Base-by-base conservation (phyloP, 2,888 invertebrate species). In the Ochlodes sylvanus region DNA sequence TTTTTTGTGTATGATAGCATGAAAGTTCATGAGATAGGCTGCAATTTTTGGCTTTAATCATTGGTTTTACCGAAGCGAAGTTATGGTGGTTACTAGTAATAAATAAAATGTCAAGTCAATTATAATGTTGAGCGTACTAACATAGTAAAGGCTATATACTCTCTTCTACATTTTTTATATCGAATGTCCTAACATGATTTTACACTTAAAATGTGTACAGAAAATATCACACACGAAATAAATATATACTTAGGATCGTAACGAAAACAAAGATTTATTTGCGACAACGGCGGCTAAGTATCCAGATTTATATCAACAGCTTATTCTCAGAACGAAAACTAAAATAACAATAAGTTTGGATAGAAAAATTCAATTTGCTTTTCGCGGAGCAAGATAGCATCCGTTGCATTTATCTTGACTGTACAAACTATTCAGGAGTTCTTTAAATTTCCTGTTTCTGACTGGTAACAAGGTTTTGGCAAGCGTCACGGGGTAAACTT, bases 331-430 rank as follows among this genome's bases (percentile, higher is more conserved):
- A 60, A 15, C 63, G 54, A 27, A 54, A 63, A 63, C 54, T 38
- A 63, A 63, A 63, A 63, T 63, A 63, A 63, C 63, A 63, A 63
- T 63, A 54, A 54, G 63, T 63, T 54, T 54, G 54, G 21, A 63
- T 21, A n/a, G 54, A 63, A 54, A 55, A 63, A 63, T 63, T 55
- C 63, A 63, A 63, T 63, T 63, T 63, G 55, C 63, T 21, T 55
- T 55, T 41, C 55, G 42, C 6, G 27, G 15, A 50, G 42, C 12
- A 55, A 42, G 52, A 55, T 55, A 44, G 42, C 44, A 55, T 63
- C 44, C 54, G 63, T 55, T 15, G 17, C 63, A 63, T 63, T 63
- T 32, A 63, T 63, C 55, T 63, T 21, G 38, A 41, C 62, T 62
- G 15, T 32, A 54, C 41, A 19, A 54, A 63, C 38, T 54, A n/a